Evolutionary conservation across 2,888 invertebrate genomes (phyloP).

Genomic region (Drosophila emarginata): DNA sequence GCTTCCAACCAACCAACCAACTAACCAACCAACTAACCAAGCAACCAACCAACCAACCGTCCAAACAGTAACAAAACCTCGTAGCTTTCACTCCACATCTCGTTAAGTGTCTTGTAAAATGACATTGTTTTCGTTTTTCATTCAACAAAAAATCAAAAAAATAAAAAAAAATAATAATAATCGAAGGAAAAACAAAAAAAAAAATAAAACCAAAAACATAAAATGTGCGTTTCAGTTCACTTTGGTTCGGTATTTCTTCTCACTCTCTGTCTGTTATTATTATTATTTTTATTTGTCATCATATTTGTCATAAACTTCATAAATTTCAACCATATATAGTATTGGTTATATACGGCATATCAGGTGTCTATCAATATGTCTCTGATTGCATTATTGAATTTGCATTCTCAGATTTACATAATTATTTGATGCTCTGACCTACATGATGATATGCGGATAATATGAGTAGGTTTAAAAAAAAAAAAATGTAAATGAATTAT

Average conservation of each 20-base stretch:
- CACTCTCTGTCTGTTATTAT: not conserved
- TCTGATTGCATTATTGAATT: constrained; percentile 64
- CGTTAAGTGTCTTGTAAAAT: constrained; percentile 79
- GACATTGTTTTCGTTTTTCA: constrained; percentile 77
- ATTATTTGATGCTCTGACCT: constrained; percentile 57
- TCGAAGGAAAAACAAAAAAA: not conserved
- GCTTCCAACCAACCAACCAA: constrained; percentile 24
- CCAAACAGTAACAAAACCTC: constrained; percentile 42
- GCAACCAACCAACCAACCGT: constrained; percentile 5
- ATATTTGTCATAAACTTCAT: constrained; percentile 74
- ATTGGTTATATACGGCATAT: constrained; percentile 23
- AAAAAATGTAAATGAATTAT: constrained; percentile 30
- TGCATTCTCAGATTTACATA: constrained; percentile 63
- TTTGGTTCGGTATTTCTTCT: constrained; percentile 4
- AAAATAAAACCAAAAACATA: constrained; percentile 50
- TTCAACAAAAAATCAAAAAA: constrained; percentile 46
- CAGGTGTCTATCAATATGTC: constrained; percentile 59
- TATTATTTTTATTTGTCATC: constrained; percentile 43
- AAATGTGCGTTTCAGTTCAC: constrained; percentile 43
- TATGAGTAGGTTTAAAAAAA: constrained; percentile 42
- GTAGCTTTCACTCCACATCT: constrained; percentile 52
- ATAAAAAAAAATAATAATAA: constrained; percentile 44
- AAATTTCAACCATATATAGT: constrained; percentile 45
- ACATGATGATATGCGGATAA: constrained; percentile 25
- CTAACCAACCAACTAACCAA: constrained; percentile 20